Conservation (phyloP, 2,113 vertebrate species). For the Dasypus novemcinctus region DNA sequence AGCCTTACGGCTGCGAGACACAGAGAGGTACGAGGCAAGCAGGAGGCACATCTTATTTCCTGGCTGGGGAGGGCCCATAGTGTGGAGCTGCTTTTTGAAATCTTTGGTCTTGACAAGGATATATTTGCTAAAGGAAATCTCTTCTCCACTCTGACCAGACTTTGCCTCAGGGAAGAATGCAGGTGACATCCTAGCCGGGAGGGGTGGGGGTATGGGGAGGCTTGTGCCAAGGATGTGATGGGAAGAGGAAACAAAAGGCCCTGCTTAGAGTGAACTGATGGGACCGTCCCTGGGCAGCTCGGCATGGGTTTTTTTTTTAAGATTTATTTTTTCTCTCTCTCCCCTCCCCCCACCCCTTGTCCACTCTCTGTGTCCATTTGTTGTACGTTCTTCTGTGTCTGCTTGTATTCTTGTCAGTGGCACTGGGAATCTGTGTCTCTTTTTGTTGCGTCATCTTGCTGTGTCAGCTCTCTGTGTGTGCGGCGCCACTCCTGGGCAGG, state of each 20-base stretch:
- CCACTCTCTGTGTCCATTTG: no score
- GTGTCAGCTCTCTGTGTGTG: no score
- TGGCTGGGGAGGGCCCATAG: neutral
- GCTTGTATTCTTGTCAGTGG: no score
- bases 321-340: no score
- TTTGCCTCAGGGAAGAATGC: neutral
- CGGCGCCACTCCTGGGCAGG: no score
- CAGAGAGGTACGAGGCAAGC: neutral
- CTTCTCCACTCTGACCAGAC: neutral
- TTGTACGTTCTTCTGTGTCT: no score
- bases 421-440: no score
- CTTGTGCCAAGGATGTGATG: neutral
- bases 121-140: neutral
- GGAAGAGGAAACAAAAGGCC: neutral
- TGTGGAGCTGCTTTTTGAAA: neutral
- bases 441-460: no score
- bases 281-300: neutral
- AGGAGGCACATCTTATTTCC: neutral
- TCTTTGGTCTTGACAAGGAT: neutral
- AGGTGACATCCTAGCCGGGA: neutral
- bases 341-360: no score
- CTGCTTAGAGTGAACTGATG: neutral
- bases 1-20: constrained; percentile 25
- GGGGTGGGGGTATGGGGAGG: neutral
- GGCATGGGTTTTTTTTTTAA: no score